These are phyloP conservation scores for Drosophila recens DNA, from an alignment of 2,888 invertebrate species.

Conservation along the genomic window DNA sequence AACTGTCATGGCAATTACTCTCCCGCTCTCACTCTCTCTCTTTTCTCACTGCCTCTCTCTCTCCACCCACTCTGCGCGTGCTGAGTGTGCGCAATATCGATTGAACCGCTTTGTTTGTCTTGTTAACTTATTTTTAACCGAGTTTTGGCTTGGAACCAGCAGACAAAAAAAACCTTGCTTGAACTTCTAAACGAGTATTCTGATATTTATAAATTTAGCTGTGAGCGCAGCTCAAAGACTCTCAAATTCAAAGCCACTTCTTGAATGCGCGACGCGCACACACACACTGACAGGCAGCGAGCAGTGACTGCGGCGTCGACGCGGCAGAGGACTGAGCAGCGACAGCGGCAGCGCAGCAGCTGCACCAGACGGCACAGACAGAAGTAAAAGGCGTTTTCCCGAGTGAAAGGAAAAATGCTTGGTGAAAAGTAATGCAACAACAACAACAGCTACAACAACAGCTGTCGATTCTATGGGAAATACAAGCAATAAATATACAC, in stretches of 20 bases:
- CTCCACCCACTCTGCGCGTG: slow-evolving; percentile 53
- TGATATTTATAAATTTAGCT: slow-evolving; percentile 60
- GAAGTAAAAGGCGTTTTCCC: slow-evolving; percentile 76
- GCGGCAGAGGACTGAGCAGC: slow-evolving; percentile 13
- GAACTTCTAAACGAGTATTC: slow-evolving; percentile 53
- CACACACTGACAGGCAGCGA: slow-evolving; percentile 41
- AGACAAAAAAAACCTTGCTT: slow-evolving; percentile 44
- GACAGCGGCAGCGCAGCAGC: slow-evolving; percentile 37
- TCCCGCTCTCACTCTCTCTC: slow-evolving; percentile 18
- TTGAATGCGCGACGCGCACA: slow-evolving; percentile 53
- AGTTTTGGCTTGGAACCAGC: slow-evolving; percentile 8
- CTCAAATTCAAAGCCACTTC: slow-evolving; percentile 53
- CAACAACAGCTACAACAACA: slow-evolving; percentile 25
- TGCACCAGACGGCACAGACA: slow-evolving; percentile 4
- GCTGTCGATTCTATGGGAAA: slow-evolving; percentile 51
- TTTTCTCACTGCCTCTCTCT: slow-evolving; percentile 7
- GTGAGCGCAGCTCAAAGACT: slow-evolving; percentile 53
- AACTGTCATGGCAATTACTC: slow-evolving; percentile 36
- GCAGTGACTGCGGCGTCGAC: slow-evolving; percentile 15
- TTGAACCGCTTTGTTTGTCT: slow-evolving; percentile 20
- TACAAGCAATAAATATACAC: slow-evolving; percentile 35
- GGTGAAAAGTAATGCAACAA: slow-evolving; percentile 34
- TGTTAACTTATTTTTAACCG: slow-evolving; percentile 28
- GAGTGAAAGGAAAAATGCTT: slow-evolving; percentile 69
- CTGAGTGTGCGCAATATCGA: slow-evolving; percentile 57